phyloP scores from a whole-genome alignment of 2,113 vertebrate species.

The Bostrychus sinensis region DNA sequence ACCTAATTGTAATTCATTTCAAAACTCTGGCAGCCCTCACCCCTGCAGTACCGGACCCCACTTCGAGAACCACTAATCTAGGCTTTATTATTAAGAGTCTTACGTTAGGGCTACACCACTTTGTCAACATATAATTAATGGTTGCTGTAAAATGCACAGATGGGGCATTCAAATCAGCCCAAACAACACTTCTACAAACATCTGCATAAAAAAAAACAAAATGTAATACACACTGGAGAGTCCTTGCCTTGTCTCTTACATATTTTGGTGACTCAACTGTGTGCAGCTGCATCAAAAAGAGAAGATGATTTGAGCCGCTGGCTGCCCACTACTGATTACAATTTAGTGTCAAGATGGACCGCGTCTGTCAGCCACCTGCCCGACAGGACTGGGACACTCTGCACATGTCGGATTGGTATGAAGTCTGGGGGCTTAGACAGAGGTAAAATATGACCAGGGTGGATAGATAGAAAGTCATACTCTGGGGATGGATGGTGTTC shows the following conservation, averaged over 20 bases:
- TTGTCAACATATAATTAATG: no score
- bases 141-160: conserved; percentile 33
- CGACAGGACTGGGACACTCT: not conserved
- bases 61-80: no score
- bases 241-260: not conserved
- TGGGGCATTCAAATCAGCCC: not conserved
- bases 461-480: not conserved
- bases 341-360: conserved; percentile 13
- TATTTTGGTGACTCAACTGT: not conserved
- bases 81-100: no score
- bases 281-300: not conserved
- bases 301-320: conserved; percentile 8
- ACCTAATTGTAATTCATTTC: no score
- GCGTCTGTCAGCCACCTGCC: conserved; percentile 8
- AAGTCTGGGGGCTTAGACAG: not conserved
- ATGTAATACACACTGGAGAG: not conserved
- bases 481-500: not conserved
- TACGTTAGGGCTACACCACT: no score
- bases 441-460: not conserved
- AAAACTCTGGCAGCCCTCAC: no score
- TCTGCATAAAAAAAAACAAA: no score
- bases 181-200: not conserved
- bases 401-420: not conserved
- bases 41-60: no score
- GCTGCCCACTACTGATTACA: conserved; percentile 7